Percentiles rank a stretch among this genome's conserved stretches.
phyloP scores from a whole-genome alignment of 2,888 invertebrate genomes.

The Eupithecia subumbrata region DNA sequence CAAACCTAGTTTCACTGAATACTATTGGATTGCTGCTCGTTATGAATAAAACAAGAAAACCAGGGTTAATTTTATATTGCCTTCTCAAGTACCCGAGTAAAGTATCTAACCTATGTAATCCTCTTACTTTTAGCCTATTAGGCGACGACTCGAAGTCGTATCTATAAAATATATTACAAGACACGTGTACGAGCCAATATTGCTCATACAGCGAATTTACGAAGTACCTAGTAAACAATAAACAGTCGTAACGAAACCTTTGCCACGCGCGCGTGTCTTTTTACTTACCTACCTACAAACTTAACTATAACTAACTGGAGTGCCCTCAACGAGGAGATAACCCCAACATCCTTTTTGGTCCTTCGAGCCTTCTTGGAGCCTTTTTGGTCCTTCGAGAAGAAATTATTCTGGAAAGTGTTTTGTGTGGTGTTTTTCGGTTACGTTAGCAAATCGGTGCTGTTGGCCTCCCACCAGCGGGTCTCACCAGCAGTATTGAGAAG shows the following conservation, averaged over 20 bases:
- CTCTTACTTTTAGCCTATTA: neutral
- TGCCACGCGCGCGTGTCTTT: too few species aligned
- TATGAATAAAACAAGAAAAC: conserved; percentile 1
- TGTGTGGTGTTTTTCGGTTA: conserved; percentile 1
- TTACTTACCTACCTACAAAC: too few species aligned
- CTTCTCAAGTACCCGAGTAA: neutral
- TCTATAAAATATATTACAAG: neutral
- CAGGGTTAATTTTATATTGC: neutral
- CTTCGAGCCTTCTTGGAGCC: too few species aligned
- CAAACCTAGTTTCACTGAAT: conserved; percentile 61
- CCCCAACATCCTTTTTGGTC: too few species aligned
- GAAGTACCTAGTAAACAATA: too few species aligned
- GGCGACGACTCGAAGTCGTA: neutral
- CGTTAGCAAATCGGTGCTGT: neutral
- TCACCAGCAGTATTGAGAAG: conserved; percentile 4
- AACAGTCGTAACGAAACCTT: too few species aligned
- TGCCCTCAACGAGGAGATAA: too few species aligned
- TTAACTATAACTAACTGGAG: too few species aligned
- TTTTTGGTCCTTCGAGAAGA: too few species aligned
- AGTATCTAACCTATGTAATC: neutral
- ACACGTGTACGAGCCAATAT: too few species aligned
- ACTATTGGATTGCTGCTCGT: conserved; percentile 25
- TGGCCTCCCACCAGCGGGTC: neutral
- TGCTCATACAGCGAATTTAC: too few species aligned
- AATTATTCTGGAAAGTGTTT: neutral